Evolutionary conservation across 2,888 invertebrate species (phyloP).

Genomic region (Chesias legatella): DNA sequence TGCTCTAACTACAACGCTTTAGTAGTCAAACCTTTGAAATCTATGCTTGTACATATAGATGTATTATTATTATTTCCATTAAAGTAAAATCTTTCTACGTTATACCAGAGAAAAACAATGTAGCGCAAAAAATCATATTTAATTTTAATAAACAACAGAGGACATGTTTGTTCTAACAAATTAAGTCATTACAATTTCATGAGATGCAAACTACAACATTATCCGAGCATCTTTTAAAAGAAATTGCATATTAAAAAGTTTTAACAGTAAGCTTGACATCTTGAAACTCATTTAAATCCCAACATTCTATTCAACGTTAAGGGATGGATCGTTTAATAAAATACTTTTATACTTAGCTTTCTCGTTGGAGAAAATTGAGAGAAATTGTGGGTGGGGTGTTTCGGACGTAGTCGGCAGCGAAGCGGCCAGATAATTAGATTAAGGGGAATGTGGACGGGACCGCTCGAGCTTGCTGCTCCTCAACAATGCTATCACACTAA

Average conservation of each 20-base stretch:
- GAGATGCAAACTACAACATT: constrained; percentile 20
- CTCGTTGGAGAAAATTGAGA: constrained; percentile 52
- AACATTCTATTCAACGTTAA: constrained; percentile 47
- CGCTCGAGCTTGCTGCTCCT: constrained; percentile 46
- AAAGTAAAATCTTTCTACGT: no score
- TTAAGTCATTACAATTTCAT: constrained; percentile 19
- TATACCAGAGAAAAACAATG: not conserved
- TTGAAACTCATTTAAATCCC: constrained; percentile 46
- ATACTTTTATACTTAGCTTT: constrained; percentile 59
- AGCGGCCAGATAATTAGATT: constrained; percentile 75
- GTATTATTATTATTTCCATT: no score
- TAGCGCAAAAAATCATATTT: constrained; percentile 4
- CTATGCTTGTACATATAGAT: no score
- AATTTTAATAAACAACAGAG: constrained; percentile 8
- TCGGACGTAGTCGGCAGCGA: constrained; percentile 58
- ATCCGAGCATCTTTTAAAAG: constrained; percentile 21
- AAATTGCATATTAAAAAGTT: constrained; percentile 29
- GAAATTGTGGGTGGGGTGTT: constrained; percentile 52
- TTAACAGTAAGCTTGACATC: constrained; percentile 35
- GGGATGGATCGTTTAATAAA: constrained; percentile 58
- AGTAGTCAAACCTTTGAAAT: no score
- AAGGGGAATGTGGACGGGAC: constrained; percentile 60
- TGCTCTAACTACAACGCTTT: no score
- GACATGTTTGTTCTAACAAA: constrained; percentile 12
- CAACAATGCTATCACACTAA: constrained; percentile 65